Evolutionary conservation across 2,888 invertebrate genomes (phyloP), one percentile per base, ranked within the genome.

Genomic region (Mesorhabditis belari): DNA sequence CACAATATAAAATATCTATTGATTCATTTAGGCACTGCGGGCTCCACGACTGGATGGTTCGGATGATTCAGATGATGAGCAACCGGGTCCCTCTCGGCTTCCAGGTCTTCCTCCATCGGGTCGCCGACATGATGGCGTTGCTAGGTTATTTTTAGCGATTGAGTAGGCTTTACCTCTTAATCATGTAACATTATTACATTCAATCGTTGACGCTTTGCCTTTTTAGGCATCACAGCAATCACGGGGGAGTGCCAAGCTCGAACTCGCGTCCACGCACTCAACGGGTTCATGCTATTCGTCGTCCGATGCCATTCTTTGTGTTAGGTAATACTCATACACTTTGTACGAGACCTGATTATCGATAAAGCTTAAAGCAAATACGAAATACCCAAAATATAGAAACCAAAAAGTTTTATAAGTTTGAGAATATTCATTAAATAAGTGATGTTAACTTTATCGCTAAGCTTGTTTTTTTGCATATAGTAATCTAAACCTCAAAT

Each of bases 281-380:
- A 26, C 67, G 67, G 25, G 63, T 63, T n/a, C 67, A 67, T 53
- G 63, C 60, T 53, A 62, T 65, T 61, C 66, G 70, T 49, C 61
- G 70, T 54, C 64, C 66, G 23, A 65, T 70, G 52, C 67, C 67
- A 19, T 60, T 70, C 28, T 70, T 70, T 60, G 65, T 70, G 67
- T 61, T 70, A 58, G 70, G 69, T 69, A 57, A 51, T 60, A 12
- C 5, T n/a, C n/a, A n/a, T n/a, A n/a, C n/a, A n/a, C n/a, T n/a
- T n/a, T n/a, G n/a, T n/a, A n/a, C n/a, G n/a, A n/a, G n/a, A n/a
- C n/a, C n/a, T n/a, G n/a, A n/a, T n/a, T n/a, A n/a, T n/a, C n/a
- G n/a, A n/a, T n/a, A n/a, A n/a, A n/a, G n/a, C n/a, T n/a, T n/a
- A n/a, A n/a, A n/a, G n/a, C n/a, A n/a, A n/a, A n/a, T n/a, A n/a